These are phyloP conservation scores for Batillaria attramentaria DNA, from an alignment of 1,140 invertebrate genomes.

Conservation along the genomic window DNA sequence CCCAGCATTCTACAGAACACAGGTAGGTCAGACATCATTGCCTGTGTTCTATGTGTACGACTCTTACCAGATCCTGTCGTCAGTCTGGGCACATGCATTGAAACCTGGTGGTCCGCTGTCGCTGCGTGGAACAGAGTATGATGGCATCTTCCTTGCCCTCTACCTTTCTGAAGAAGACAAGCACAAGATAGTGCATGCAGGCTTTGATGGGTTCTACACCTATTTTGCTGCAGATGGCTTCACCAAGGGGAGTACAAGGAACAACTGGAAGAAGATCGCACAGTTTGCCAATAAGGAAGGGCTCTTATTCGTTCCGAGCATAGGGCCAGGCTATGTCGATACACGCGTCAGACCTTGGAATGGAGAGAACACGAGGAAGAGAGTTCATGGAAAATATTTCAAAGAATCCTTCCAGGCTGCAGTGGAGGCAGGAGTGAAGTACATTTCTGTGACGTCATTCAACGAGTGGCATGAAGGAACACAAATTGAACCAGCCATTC, in stretches of 20 bases:
- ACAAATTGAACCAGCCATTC: constrained; percentile 73
- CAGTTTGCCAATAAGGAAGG: constrained; percentile 63
- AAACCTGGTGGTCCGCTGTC: constrained; percentile 52
- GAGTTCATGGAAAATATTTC: constrained; percentile 73
- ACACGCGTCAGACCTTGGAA: constrained; percentile 74
- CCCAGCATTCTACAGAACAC: constrained; percentile 71
- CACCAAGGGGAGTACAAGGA: constrained; percentile 71
- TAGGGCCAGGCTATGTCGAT: constrained; percentile 75
- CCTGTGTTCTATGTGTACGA: constrained; percentile 75
- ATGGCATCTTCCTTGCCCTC: constrained; percentile 73
- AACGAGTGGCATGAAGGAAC: constrained; percentile 77
- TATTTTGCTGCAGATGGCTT: constrained; percentile 75
- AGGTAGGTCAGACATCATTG: constrained; percentile 54
- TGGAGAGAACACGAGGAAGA: constrained; percentile 63
- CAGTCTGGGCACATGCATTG: constrained; percentile 70
- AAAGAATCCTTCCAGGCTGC: constrained; percentile 68
- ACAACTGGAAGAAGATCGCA: constrained; percentile 70
- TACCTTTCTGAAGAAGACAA: constrained; percentile 68
- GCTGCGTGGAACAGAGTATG: constrained; percentile 70
- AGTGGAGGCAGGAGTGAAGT: constrained; percentile 57
- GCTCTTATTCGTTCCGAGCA: constrained; percentile 73
- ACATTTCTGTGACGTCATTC: constrained; percentile 74
- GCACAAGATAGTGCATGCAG: constrained; percentile 59
- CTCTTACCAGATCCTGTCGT: constrained; percentile 65
- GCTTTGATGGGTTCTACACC: constrained; percentile 75